A percentile compares a stretch with the other conserved stretches of the same genome.
Evolutionary conservation across 2,797 vertebrate species (phyloP).

Genomic region (Mastacembelus armatus): DNA sequence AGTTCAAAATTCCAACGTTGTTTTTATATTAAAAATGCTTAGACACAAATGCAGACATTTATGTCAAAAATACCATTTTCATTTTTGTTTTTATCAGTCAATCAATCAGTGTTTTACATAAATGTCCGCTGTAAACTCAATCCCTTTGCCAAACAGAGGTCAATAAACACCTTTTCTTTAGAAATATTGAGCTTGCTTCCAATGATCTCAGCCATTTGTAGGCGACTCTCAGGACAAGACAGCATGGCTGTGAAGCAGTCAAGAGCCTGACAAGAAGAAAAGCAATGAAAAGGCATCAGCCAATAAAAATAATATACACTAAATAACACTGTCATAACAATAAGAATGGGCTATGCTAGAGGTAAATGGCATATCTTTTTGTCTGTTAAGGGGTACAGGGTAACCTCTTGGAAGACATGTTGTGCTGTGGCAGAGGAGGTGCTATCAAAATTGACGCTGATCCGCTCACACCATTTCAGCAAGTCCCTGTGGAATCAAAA

Average conservation of each 20-base stretch:
- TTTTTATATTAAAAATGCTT: too few relatives aligned
- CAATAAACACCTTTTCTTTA: conserved; percentile 90
- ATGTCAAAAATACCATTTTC: too few relatives aligned
- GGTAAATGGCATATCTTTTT: too few relatives aligned
- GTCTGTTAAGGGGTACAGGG: too few relatives aligned
- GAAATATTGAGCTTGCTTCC: conserved; percentile 96
- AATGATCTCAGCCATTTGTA: conserved; percentile 92
- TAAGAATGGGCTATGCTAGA: too few relatives aligned
- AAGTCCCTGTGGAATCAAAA: conserved; percentile 85
- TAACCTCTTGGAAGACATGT: conserved; percentile 95
- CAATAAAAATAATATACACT: not conserved
- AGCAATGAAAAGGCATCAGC: not conserved
- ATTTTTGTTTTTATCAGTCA: too few relatives aligned
- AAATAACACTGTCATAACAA: too few relatives aligned
- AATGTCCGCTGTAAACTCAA: not conserved
- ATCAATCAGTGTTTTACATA: not conserved
- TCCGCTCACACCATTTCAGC: conserved; percentile 96
- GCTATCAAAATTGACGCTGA: conserved; percentile 88
- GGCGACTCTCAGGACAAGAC: conserved; percentile 83
- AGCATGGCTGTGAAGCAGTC: conserved; percentile 98
- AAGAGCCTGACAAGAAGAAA: conserved; percentile 84
- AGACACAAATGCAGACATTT: too few relatives aligned
- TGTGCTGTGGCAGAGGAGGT: conserved; percentile 86
- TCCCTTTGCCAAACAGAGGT: not conserved
- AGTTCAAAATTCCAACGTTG: not conserved